Evolutionary conservation across 1,140 invertebrate species (phyloP), one percentile per base, ranked within the genome.

Genomic region (Monomorium pharaonis): DNA sequence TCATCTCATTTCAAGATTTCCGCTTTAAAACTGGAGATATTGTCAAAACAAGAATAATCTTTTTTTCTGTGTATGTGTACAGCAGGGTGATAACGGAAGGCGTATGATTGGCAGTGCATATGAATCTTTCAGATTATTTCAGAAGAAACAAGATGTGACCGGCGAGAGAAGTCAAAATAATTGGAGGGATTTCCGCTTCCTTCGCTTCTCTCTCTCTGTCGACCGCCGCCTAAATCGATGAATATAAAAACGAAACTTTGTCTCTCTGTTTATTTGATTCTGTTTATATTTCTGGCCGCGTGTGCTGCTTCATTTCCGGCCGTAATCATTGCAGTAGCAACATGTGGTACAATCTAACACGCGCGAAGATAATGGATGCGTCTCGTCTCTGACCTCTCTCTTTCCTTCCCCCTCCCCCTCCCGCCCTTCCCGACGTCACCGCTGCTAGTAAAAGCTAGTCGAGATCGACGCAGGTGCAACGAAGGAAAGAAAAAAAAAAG

Each of bases 361-460:
- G 51, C 27, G 44, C n/a, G 27, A 58, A 47, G 27, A 72, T 70
- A 70, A 58, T 62, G 69, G 47, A 85, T 27, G 27, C 63, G 60
- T 14, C 54, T 58, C 75, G 78, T 86, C 75, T 78, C 80, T 88
- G 88, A 88, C 86, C 86, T 88, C 77, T 14, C 56, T 24, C 65
- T 54, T 21, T 58, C 7, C n/a, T n/a, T 14, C 56, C 18, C 65
- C 21, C 54, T 58, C 7, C n/a, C n/a, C n/a, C n/a, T n/a, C n/a
- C n/a, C n/a, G n/a, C n/a, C n/a, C n/a, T 37, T 7, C 9, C 10
- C 21, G 51, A 51, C 75, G 21, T 51, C 21, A 69, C 9, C 49
- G 21, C 37, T 54, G 30, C 7, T 62, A 69, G 87, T 88, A 90
- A 90, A 87, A 90, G 87, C 85, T 88, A 77, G 60, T 47, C 60